These are phyloP conservation scores for Xylophagus ater DNA, from an alignment of 2,888 invertebrate genomes.

Conservation along the genomic window DNA sequence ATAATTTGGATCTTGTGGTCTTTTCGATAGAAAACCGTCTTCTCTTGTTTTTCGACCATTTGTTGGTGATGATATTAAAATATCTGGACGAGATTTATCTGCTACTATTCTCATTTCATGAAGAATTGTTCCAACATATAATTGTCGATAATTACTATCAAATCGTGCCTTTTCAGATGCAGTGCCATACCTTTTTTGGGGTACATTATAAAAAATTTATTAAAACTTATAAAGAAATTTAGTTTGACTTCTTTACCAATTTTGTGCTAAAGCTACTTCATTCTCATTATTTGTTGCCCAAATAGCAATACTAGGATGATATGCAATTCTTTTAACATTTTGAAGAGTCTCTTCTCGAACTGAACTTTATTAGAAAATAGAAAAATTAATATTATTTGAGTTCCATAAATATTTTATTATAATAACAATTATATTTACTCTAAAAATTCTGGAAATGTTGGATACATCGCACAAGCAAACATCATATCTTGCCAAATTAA, in stretches of 20 bases:
- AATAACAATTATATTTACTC: constrained; percentile 31
- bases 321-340: constrained; percentile 68
- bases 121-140: constrained; percentile 71
- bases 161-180: constrained; percentile 43
- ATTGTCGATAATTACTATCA: constrained; percentile 63
- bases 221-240: neutral
- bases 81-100: constrained; percentile 31
- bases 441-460: constrained; percentile 59
- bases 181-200: constrained; percentile 45
- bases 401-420: constrained; percentile 1
- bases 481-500: constrained; percentile 97
- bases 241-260: constrained; percentile 49
- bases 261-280: constrained; percentile 71
- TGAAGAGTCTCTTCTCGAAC: constrained; percentile 68
- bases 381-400: neutral
- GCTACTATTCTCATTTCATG: constrained; percentile 39
- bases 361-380: constrained; percentile 42
- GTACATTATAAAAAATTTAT: constrained; percentile 22
- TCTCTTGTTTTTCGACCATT: constrained; percentile 64
- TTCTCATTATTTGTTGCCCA: constrained; percentile 98
- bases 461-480: constrained; percentile 95
- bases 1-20: constrained; percentile 68
- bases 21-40: constrained; percentile 63
- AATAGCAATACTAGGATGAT: constrained; percentile 76
- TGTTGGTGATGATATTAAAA: constrained; percentile 79